Base-by-base conservation (phyloP, 2,888 invertebrate genomes). In the Mesochorus sp. region DNA sequence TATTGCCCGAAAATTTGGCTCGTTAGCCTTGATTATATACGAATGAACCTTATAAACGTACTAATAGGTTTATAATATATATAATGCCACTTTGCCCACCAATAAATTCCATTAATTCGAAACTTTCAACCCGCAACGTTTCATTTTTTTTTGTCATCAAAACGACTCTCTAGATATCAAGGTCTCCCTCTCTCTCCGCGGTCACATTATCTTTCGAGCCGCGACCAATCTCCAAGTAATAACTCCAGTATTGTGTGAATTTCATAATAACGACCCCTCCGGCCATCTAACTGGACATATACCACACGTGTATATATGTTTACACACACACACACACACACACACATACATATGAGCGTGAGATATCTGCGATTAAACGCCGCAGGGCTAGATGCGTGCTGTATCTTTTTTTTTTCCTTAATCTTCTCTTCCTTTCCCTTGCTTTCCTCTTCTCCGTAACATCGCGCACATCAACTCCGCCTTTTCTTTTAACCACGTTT, bases 251-350 rank as follows among this genome's bases (percentile, higher is more conserved):
- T 42, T 39, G n/a, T 55, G 19, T 28, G 37, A 49, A 51, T 78
- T 74, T 75, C 80, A 62, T 76, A 79, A 75, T 49, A 14, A 39
- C 47, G 53, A 66, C 49, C 62, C 70, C 57, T 31, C 47, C 28
- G 57, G 62, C 39, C 42, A 42, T 64, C 64, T 31, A 71, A 64
- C 71, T 71, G 12, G 59, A 51, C 57, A 44, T 39, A 34, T 28
- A 53, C 51, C 55, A 37, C 8, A 64, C 6, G 5, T 28, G 10
- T 31, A 6, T 31, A 21, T 5, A 17, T 14, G 3, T 14, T 14
- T n/a, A 10, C 6, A 31, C 6, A 31, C 14, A 42, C 14, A 42
- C 14, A 42, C 1, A 42, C 14, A 42, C 14, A 42, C 3, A 3
- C 4, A 19, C 17, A 12, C 12, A 49, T 6, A 34, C 14, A 42